These are phyloP conservation scores for Campoplex nolae DNA, from an alignment of 2,888 invertebrate species.

Conservation along the genomic window DNA sequence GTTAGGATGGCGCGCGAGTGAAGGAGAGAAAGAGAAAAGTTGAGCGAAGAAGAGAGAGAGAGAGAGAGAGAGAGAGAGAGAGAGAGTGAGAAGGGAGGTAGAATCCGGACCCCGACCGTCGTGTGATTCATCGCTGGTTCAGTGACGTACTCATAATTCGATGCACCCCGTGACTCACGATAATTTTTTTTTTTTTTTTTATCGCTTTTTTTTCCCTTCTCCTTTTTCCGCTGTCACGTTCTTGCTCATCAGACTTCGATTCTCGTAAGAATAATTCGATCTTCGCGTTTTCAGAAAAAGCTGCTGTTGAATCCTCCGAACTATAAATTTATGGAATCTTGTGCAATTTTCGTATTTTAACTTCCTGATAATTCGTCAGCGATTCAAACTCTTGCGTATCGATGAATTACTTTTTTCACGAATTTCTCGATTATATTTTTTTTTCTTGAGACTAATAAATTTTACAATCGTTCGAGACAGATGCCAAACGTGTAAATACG, in stretches of 20 bases:
- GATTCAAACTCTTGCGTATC: background rate
- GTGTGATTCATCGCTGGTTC: conserved; percentile 71
- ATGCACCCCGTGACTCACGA: conserved; percentile 68
- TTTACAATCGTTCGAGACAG: too few relatives aligned
- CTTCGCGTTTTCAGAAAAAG: background rate
- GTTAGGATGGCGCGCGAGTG: conserved; percentile 52
- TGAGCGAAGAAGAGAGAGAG: conserved; percentile 1
- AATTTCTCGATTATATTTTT: background rate
- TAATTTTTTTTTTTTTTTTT: conserved; percentile 33
- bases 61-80: conserved; percentile 1
- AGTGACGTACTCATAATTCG: conserved; percentile 68
- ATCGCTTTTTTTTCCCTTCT: conserved; percentile 20
- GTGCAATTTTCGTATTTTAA: background rate
- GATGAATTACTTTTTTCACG: background rate
- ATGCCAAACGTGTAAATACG: too few relatives aligned
- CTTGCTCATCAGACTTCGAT: conserved; percentile 1
- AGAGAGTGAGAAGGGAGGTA: conserved; percentile 23
- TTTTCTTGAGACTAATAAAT: too few relatives aligned
- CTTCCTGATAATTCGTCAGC: background rate
- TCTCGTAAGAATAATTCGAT: background rate
- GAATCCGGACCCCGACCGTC: conserved; percentile 64
- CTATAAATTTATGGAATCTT: background rate
- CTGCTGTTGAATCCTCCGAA: background rate
- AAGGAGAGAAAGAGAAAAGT: conserved; percentile 29
- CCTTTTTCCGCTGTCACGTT: background rate